phyloP scores from a whole-genome alignment of 1,140 invertebrate genomes.

The Portunus trituberculatus region DNA sequence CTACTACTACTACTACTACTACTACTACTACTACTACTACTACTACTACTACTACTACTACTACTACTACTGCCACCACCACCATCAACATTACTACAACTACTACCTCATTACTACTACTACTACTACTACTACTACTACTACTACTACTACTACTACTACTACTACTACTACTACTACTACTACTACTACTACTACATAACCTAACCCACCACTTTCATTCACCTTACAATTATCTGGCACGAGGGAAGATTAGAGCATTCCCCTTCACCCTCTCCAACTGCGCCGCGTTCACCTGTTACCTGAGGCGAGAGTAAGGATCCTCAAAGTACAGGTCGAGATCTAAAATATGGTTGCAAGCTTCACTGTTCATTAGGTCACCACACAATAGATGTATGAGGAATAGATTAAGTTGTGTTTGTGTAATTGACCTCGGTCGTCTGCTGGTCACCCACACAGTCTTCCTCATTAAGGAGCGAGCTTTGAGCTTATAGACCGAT shows the following conservation, averaged over 20 bases:
- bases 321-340: too few relatives aligned
- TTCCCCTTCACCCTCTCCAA: neutral
- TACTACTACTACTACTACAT: too few relatives aligned
- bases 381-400: too few relatives aligned
- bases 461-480: too few relatives aligned
- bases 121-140: constrained; percentile 9
- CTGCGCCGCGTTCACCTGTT: neutral
- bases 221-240: neutral
- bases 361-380: too few relatives aligned
- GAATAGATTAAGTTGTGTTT: too few relatives aligned
- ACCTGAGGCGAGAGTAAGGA: neutral
- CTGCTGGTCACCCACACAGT: too few relatives aligned
- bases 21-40: constrained; percentile 22
- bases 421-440: too few relatives aligned
- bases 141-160: constrained; percentile 18
- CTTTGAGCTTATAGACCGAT: too few relatives aligned
- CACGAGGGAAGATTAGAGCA: neutral
- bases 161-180: neutral
- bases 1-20: neutral
- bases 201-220: neutral
- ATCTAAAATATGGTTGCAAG: too few relatives aligned
- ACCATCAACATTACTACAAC: neutral
- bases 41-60: constrained; percentile 23
- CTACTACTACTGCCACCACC: neutral
- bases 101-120: neutral